A percentile compares a stretch with the other conserved stretches of the same genome.
phyloP scores from a whole-genome alignment of 1,140 invertebrate genomes.

The Saccostrea cuccullata region DNA sequence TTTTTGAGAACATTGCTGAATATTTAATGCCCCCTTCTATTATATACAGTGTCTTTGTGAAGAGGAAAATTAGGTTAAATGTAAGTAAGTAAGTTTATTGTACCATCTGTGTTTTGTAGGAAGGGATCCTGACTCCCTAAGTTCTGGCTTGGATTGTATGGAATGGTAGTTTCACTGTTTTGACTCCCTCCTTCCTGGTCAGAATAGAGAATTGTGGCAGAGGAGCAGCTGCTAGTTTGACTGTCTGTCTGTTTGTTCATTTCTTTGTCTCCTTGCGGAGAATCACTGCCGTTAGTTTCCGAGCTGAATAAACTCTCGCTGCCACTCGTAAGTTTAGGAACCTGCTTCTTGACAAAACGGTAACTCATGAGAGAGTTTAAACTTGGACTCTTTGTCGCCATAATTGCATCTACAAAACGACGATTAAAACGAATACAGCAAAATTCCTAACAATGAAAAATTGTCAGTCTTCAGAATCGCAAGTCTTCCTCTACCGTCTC shows the following conservation, averaged over 20 bases:
- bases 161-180: constrained; percentile 9
- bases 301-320: constrained; percentile 37
- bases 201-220: constrained; percentile 25
- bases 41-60: background rate
- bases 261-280: constrained; percentile 21
- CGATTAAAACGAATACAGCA: background rate
- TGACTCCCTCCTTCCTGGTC: constrained; percentile 43
- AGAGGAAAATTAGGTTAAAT: background rate
- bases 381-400: constrained; percentile 20
- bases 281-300: constrained; percentile 35
- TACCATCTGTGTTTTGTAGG: background rate
- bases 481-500: background rate
- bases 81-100: too few species aligned
- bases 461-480: background rate
- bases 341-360: constrained; percentile 59
- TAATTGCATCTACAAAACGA: background rate
- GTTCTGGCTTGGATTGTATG: background rate
- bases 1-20: too few species aligned
- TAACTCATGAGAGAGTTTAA: constrained; percentile 62
- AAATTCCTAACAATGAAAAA: background rate
- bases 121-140: background rate
- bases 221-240: constrained; percentile 31
- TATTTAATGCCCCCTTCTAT: background rate
- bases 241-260: constrained; percentile 10
- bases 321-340: constrained; percentile 41